Percentiles rank a stretch among this genome's conserved stretches.
Conservation (phyloP, 2,797 vertebrate species). For the Muscicapa striata region DNA sequence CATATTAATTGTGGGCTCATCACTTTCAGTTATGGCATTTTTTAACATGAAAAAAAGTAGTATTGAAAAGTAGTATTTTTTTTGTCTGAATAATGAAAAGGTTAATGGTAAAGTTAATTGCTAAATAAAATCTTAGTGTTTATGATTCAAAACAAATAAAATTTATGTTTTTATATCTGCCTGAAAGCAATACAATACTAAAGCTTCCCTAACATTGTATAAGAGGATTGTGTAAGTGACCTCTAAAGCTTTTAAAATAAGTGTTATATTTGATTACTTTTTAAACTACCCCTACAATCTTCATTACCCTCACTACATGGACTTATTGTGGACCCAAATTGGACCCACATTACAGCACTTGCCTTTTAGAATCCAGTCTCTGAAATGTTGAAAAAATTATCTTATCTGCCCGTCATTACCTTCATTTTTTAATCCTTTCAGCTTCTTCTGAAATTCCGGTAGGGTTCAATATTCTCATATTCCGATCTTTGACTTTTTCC, state of each 20-base stretch:
- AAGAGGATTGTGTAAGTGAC: not conserved
- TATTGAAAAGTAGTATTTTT: not conserved
- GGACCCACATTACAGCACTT: not conserved
- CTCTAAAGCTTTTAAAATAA: not conserved
- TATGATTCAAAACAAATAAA: not conserved
- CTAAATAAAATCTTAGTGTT: not conserved
- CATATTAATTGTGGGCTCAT: not conserved
- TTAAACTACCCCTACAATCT: not conserved
- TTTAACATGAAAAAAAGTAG: not conserved
- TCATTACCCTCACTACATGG: not conserved
- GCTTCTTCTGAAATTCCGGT: not conserved
- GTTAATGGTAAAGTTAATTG: not conserved
- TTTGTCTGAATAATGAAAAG: not conserved
- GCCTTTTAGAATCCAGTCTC: not conserved
- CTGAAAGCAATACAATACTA: not conserved
- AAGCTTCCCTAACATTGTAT: not conserved
- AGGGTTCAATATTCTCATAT: not conserved
- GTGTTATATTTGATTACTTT: not conserved
- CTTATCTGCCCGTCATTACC: not conserved
- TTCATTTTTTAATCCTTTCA: not conserved
- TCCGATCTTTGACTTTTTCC: not conserved
- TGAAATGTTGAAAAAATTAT: not conserved
- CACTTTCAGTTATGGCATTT: not conserved
- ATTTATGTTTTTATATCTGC: not conserved
- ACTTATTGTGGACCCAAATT: not conserved